Conservation (phyloP, 2,888 invertebrate genomes). For the Lithophane socia region DNA sequence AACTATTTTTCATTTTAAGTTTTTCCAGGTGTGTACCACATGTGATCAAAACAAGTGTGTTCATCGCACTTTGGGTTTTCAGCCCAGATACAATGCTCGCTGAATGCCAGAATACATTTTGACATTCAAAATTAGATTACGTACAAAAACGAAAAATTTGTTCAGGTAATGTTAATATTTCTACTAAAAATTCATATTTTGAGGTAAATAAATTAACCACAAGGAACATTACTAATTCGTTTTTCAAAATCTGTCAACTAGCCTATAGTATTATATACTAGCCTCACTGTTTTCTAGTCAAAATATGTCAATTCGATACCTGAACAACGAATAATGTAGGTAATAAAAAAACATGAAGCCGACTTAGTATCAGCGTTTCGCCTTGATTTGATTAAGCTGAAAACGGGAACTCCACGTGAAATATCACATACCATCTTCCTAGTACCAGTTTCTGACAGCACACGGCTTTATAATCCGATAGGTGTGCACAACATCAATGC, state of each 20-base stretch:
- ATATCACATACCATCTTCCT: slow-evolving; percentile 1
- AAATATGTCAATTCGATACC: background rate
- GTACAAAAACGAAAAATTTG: too few relatives aligned
- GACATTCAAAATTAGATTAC: background rate
- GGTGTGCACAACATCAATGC: slow-evolving; percentile 1
- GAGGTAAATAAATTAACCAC: background rate
- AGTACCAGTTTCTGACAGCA: slow-evolving; percentile 1
- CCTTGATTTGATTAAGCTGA: slow-evolving; percentile 6
- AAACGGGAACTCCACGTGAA: slow-evolving; percentile 12
- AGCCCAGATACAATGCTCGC: background rate
- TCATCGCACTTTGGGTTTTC: background rate
- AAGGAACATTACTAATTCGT: background rate
- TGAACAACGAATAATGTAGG: background rate
- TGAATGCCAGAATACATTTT: background rate
- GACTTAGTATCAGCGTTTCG: background rate
- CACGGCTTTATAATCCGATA: slow-evolving; percentile 37
- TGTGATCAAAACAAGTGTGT: background rate
- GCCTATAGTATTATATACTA: background rate
- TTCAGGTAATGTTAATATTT: background rate
- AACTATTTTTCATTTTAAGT: background rate
- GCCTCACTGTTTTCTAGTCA: background rate
- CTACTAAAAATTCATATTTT: background rate
- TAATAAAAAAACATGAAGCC: background rate
- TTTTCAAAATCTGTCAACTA: background rate
- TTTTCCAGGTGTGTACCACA: too few relatives aligned